Conservation (phyloP, 2,888 invertebrate species). For the Elmis aenea region DNA sequence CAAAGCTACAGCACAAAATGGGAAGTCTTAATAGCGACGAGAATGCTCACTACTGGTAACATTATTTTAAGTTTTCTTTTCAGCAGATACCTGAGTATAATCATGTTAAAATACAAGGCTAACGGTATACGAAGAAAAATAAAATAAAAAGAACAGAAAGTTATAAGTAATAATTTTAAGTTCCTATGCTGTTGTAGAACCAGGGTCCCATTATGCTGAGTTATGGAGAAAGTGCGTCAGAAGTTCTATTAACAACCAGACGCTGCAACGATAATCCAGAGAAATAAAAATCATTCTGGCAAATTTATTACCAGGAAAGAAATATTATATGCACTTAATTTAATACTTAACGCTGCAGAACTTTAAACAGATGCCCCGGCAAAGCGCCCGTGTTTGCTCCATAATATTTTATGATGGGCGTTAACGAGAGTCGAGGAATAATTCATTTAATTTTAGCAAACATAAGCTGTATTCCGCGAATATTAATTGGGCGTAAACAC, state of each 20-base stretch:
- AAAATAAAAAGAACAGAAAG: conserved; percentile 23
- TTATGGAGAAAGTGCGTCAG: conserved; percentile 39
- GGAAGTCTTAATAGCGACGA: too few species aligned
- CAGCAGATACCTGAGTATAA: too few species aligned
- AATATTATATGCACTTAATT: conserved; percentile 36
- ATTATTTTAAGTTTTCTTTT: too few species aligned
- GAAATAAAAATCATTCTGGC: conserved; percentile 32
- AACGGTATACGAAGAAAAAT: too few species aligned
- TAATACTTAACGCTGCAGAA: conserved; percentile 32
- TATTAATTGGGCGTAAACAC: conserved; percentile 14
- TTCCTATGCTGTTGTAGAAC: conserved; percentile 24
- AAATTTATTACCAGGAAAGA: conserved; percentile 30
- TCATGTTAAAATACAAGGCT: too few species aligned
- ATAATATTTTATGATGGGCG: conserved; percentile 16
- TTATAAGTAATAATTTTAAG: conserved; percentile 29
- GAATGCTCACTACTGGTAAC: too few species aligned
- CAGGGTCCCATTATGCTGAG: conserved; percentile 31
- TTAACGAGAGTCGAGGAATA: conserved; percentile 16
- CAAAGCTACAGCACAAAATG: too few species aligned
- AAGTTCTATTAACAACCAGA: conserved; percentile 41
- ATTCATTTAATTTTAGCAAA: conserved; percentile 16
- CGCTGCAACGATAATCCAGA: conserved; percentile 35
- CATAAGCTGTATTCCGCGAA: conserved; percentile 8
- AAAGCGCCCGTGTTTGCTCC: conserved; percentile 13
- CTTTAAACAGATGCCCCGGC: conserved; percentile 28